Evolutionary conservation across 2,113 vertebrate genomes (phyloP), one percentile per base, ranked within the genome.

Genomic region (Thamnaconus septentrionalis): DNA sequence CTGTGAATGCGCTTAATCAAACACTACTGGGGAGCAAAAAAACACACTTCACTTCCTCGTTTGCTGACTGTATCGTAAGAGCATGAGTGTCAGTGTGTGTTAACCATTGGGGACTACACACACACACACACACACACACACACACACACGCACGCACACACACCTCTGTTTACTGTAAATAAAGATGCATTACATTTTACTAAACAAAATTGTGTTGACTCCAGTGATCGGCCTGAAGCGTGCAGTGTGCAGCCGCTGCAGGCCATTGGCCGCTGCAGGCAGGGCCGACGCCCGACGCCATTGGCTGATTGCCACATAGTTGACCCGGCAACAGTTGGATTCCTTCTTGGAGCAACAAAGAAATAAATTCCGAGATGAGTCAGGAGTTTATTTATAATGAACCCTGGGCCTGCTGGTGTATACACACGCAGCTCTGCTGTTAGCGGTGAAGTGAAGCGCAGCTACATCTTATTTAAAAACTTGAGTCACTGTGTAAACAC

Each of bases 161-260:
- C 69, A 49, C 71, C 46, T 74, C 63, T 81, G 71, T 80, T 75
- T 79, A 80, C 70, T 66, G 74, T 87, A 79, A 81, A 87, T 78
- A 81, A 75, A 78, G 71, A 78, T 71, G 60, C 66, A 78, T 84
- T 84, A 84, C 69, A 79, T 75, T 76, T 75, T 18, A 66, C 18
- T 60, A 73, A 85, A 84, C 74, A 76, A 66, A 69, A 64, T 71
- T 0, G 0, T 78, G 66, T 78, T 78, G 68, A 71, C 72, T 75
- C 61, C 57, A 76, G 61, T 65, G 41, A 80, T 82, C 67, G 76
- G 68, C 70, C 59, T 68, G 3, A 82, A 75, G 64, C 50, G 11
- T 52, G 58, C 41, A 69, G 55, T 71, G 69, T 64, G 71, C 53
- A 63, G 66, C 52, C 63, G 48, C 71, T 66, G 3, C 18, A n/a